Evolutionary conservation across 1,140 invertebrate species (phyloP).

Genomic region (Holotrichia oblita): DNA sequence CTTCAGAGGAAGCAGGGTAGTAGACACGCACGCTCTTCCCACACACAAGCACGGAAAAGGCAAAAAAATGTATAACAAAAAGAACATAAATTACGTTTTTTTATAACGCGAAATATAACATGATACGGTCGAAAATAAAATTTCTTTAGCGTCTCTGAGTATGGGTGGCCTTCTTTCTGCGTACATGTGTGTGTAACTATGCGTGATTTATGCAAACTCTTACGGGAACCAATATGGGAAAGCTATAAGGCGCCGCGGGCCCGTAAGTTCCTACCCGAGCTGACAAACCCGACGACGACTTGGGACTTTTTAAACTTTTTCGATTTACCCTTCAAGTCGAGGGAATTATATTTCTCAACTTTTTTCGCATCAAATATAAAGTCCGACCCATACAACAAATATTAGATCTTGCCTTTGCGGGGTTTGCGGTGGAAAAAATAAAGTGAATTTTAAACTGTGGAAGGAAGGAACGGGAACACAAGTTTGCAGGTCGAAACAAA

Average conservation of each 20-base stretch:
- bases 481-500: background rate
- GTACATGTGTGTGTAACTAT: slow-evolving; percentile 3
- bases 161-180: background rate
- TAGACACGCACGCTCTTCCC: background rate
- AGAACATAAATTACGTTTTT: slow-evolving; percentile 32
- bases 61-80: slow-evolving; percentile 20
- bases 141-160: background rate
- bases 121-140: slow-evolving; percentile 30
- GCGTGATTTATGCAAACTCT: slow-evolving; percentile 38
- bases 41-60: background rate
- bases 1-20: slow-evolving; percentile 3
- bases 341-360: slow-evolving; percentile 38
- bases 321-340: slow-evolving; percentile 33
- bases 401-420: slow-evolving; percentile 23
- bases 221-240: slow-evolving; percentile 36
- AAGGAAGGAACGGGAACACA: background rate
- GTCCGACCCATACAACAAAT: slow-evolving; percentile 23
- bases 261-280: background rate
- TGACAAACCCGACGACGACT: slow-evolving; percentile 10
- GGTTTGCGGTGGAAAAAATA: background rate
- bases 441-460: slow-evolving; percentile 30
- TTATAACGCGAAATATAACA: slow-evolving; percentile 28
- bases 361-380: slow-evolving; percentile 34
- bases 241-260: slow-evolving; percentile 30
- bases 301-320: slow-evolving; percentile 39